Percentiles rank a stretch among this genome's conserved stretches.
These are phyloP conservation scores for Neoscelio sp. DNA, from an alignment of 2,888 invertebrate genomes.

Conservation along the genomic window DNA sequence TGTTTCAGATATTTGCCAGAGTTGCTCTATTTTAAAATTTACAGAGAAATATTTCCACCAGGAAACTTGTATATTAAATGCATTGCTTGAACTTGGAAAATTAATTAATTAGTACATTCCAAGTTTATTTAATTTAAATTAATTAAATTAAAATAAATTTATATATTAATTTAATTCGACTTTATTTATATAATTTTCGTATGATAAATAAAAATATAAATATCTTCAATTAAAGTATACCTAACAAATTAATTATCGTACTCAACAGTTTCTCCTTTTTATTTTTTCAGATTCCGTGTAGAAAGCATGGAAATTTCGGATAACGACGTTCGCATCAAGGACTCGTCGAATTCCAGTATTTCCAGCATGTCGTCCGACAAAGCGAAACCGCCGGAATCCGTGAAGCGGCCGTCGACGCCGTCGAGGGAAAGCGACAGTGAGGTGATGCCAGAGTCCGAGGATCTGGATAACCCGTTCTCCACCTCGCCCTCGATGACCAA, in stretches of 20 bases:
- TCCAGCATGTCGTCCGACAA: constrained; percentile 66
- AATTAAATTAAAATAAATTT: no score
- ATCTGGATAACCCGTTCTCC: constrained; percentile 54
- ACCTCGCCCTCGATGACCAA: constrained; percentile 55
- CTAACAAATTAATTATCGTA: no score
- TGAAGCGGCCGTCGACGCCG: constrained; percentile 5
- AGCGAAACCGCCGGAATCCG: constrained; percentile 29
- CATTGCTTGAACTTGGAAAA: no score
- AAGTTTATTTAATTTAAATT: no score
- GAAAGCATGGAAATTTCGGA: constrained; percentile 81
- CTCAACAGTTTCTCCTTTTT: no score
- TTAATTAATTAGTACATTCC: no score
- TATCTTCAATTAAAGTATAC: neutral
- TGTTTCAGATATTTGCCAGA: no score
- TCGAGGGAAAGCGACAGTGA: constrained; percentile 46
- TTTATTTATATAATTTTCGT: no score
- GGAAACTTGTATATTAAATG: no score
- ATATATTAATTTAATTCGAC: no score
- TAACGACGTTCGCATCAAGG: constrained; percentile 80
- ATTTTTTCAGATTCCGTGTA: constrained; percentile 77
- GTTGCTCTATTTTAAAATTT: no score
- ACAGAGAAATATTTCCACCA: no score
- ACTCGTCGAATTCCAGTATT: constrained; percentile 67
- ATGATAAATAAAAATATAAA: neutral
- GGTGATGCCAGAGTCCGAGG: constrained; percentile 37